A percentile compares a stretch with the other conserved stretches of the same genome.
These are phyloP conservation scores for Aelia acuminata DNA, from an alignment of 2,888 invertebrate genomes.

Conservation along the genomic window DNA sequence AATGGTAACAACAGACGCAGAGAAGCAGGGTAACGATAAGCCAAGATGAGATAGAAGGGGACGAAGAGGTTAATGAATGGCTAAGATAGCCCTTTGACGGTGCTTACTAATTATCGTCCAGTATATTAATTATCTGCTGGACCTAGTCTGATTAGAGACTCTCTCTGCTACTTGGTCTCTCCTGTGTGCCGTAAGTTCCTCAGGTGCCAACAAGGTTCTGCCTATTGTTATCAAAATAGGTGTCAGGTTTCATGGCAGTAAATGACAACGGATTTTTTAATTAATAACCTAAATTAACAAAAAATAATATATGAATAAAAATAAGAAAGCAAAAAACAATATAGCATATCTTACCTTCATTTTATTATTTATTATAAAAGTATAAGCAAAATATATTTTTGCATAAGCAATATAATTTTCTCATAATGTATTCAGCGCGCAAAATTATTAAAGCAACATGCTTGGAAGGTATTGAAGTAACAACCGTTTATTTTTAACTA, in stretches of 20 bases:
- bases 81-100: slow-evolving; percentile 42
- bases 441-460: no score
- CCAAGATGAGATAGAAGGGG: slow-evolving; percentile 36
- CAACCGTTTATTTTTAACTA: no score
- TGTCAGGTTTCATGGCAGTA: neutral
- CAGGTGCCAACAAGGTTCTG: neutral
- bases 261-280: no score
- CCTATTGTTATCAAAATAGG: neutral
- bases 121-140: slow-evolving; percentile 26
- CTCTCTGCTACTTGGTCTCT: neutral
- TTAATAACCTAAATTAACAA: no score
- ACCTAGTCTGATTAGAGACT: slow-evolving; percentile 1
- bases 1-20: neutral
- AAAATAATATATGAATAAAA: no score
- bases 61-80: slow-evolving; percentile 41
- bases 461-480: no score
- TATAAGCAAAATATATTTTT: no score
- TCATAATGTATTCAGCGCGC: no score
- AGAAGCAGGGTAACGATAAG: slow-evolving; percentile 26
- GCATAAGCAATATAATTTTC: no score
- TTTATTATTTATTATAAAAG: no score
- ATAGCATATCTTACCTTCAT: no score
- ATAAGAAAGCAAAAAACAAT: no score
- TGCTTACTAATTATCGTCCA: slow-evolving; percentile 15
- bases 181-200: neutral